These are phyloP conservation scores for Drosophila rubida DNA, from an alignment of 2,888 invertebrate genomes.

Conservation along the genomic window DNA sequence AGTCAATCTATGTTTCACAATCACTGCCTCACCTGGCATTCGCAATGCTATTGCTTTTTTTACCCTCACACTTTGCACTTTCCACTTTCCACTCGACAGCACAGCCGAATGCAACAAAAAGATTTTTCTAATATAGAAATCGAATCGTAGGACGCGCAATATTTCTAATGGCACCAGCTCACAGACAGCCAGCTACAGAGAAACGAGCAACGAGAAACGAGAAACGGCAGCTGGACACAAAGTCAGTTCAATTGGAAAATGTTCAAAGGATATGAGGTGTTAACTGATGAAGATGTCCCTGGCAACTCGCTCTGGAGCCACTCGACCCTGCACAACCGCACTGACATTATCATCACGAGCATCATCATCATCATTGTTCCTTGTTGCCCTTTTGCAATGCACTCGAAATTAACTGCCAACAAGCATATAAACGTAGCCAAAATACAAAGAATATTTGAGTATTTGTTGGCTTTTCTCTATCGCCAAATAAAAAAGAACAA, in stretches of 20 bases:
- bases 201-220: constrained; percentile 4
- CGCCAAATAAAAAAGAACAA: neutral
- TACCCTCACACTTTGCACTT: constrained; percentile 13
- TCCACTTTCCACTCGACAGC: constrained; percentile 56
- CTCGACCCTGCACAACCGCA: neutral
- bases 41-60: constrained; percentile 14
- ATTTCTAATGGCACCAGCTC: constrained; percentile 68
- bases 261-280: constrained; percentile 76
- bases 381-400: constrained; percentile 15
- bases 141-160: constrained; percentile 67
- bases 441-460: constrained; percentile 16
- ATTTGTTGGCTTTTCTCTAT: neutral
- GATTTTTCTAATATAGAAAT: constrained; percentile 75
- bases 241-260: constrained; percentile 71
- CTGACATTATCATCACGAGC: constrained; percentile 33
- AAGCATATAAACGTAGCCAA: constrained; percentile 14
- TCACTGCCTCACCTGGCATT: constrained; percentile 58
- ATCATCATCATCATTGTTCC: constrained; percentile 12
- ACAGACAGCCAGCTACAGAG: constrained; percentile 4
- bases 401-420: constrained; percentile 16
- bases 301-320: constrained; percentile 24
- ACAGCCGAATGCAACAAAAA: constrained; percentile 55
- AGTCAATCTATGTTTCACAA: constrained; percentile 72
- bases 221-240: constrained; percentile 13
- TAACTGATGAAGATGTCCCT: constrained; percentile 62